Percentiles rank a stretch among this genome's conserved stretches.
Evolutionary conservation across 1,140 invertebrate species (phyloP).

Genomic region (Drosophila ironensis): DNA sequence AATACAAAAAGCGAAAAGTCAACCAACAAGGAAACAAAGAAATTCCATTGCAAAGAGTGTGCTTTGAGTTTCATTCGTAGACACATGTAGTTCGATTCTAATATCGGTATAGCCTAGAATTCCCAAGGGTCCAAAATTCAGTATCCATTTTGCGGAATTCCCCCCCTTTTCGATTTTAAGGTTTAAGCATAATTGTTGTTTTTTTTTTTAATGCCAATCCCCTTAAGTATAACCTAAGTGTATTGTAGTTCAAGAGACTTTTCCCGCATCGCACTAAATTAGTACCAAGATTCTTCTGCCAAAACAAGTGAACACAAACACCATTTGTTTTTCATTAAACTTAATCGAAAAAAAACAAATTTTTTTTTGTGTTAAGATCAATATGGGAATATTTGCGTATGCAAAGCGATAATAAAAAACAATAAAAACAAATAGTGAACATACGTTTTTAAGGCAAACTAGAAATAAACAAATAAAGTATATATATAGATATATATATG

Average conservation of each 20-base stretch:
- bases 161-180: background rate
- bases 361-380: conserved; percentile 30
- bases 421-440: conserved; percentile 64
- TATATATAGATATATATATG: conserved; percentile 35
- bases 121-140: conserved; percentile 34
- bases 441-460: conserved; percentile 69
- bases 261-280: conserved; percentile 27
- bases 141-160: conserved; percentile 19
- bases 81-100: conserved; percentile 13
- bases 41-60: conserved; percentile 19
- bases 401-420: conserved; percentile 46
- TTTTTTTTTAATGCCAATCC: conserved; percentile 2
- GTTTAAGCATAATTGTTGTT: background rate
- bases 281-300: conserved; percentile 21
- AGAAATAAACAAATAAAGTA: conserved; percentile 61
- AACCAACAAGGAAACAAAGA: conserved; percentile 5
- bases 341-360: too few species aligned
- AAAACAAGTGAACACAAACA: background rate
- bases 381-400: conserved; percentile 25
- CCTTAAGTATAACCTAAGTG: conserved; percentile 10
- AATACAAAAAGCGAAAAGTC: background rate
- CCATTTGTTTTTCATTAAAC: conserved; percentile 18
- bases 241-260: conserved; percentile 8
- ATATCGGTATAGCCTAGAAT: conserved; percentile 38
- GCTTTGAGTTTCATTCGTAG: conserved; percentile 19